Evolutionary conservation across 2,797 vertebrate genomes (phyloP).

Genomic region (Oreochromis grahami): DNA sequence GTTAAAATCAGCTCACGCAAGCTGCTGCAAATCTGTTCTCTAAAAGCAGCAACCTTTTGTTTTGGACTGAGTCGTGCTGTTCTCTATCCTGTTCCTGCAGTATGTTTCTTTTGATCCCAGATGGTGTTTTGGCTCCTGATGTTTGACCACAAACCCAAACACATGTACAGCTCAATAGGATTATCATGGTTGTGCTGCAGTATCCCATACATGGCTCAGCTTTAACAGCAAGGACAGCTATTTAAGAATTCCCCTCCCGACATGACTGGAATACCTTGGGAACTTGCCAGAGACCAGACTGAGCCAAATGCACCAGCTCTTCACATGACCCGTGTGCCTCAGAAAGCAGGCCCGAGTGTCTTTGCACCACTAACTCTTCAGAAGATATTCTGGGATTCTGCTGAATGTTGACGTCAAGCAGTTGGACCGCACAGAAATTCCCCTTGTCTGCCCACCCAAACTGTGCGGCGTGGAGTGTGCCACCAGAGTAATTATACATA

Average conservation of each 20-base stretch:
- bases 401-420: slow-evolving; percentile 34
- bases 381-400: slow-evolving; percentile 27
- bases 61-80: not conserved
- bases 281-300: slow-evolving; percentile 44
- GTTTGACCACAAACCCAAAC: slow-evolving; percentile 46
- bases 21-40: not conserved
- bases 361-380: slow-evolving; percentile 5
- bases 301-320: slow-evolving; percentile 34
- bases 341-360: not conserved
- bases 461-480: slow-evolving; percentile 17
- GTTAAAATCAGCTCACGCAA: not conserved
- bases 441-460: not conserved
- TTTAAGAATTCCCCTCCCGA: slow-evolving; percentile 55
- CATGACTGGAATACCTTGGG: slow-evolving; percentile 70
- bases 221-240: slow-evolving; percentile 31
- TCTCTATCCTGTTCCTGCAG: not conserved
- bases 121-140: slow-evolving; percentile 8
- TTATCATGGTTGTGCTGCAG: slow-evolving; percentile 14
- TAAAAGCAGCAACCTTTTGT: not conserved
- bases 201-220: slow-evolving; percentile 65
- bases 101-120: not conserved
- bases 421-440: not conserved
- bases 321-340: slow-evolving; percentile 47
- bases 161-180: slow-evolving; percentile 30
- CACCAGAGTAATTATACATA: slow-evolving; percentile 24